A percentile compares a stretch with the other conserved stretches of the same genome.
Conservation (phyloP, 2,888 invertebrate species). For the Maniola hyperantus region DNA sequence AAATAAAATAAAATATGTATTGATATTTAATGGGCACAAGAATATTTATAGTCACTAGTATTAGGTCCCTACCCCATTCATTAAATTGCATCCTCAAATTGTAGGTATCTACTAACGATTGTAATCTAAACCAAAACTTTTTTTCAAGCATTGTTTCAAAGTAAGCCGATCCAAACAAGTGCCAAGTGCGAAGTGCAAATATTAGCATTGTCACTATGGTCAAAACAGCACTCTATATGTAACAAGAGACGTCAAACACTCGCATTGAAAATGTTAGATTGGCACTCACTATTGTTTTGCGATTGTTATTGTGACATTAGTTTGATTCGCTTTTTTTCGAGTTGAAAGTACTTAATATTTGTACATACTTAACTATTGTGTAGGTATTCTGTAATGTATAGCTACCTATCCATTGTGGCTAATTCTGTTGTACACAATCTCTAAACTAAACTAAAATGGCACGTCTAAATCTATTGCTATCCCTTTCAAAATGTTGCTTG, state of each 20-base stretch:
- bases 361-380: too few relatives aligned
- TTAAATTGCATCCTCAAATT: not conserved
- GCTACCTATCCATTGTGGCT: too few relatives aligned
- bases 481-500: too few relatives aligned
- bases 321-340: slow-evolving; percentile 1
- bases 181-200: slow-evolving; percentile 61
- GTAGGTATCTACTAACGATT: slow-evolving; percentile 10
- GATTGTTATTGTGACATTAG: slow-evolving; percentile 27
- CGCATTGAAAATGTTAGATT: slow-evolving; percentile 61
- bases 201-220: slow-evolving; percentile 56
- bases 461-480: too few relatives aligned
- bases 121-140: not conserved
- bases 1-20: too few relatives aligned
- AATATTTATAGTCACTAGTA: too few relatives aligned
- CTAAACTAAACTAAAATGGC: too few relatives aligned
- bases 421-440: too few relatives aligned
- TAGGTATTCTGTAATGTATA: too few relatives aligned
- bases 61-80: not conserved
- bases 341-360: not conserved
- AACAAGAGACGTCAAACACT: slow-evolving; percentile 53
- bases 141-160: slow-evolving; percentile 17
- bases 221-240: slow-evolving; percentile 57
- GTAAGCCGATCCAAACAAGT: slow-evolving; percentile 40
- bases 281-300: slow-evolving; percentile 49
- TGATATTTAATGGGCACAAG: too few relatives aligned